Base-by-base conservation (phyloP, 2,888 invertebrate genomes). In the Zelleria hepariella region DNA sequence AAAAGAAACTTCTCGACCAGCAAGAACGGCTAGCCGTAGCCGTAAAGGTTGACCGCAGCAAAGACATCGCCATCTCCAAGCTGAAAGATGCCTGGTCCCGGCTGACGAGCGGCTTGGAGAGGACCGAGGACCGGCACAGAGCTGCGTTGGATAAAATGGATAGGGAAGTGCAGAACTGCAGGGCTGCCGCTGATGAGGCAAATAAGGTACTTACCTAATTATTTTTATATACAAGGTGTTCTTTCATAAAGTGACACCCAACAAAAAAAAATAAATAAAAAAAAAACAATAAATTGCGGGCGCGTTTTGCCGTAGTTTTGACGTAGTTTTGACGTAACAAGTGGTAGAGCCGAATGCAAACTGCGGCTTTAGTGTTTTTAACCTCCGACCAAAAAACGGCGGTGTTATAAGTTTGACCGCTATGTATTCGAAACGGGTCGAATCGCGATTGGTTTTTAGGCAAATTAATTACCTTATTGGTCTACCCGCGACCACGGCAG, bases 11-110 rank as follows among this genome's bases (percentile, higher is more conserved):
- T 57, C 79, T 95, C 25, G 95, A 95, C 66, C 92, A 94, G 66
- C 94, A 95, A 73, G 94, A 96, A 73, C 93, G 93, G 67, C 75
- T 96, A 26, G 94, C 95, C 0, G 94, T 95, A 0, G 95, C 95
- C 0, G 76, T 95, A 5, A 91, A 92, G 75, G 93, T 95, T 0
- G 95, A 96, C 75, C 91, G 92, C 59, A 90, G 93, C 0, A 96
- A 96, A 72, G 95, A 95, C 68, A 78, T 86, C 0, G 92, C 94
- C 0, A 91, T 96, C 59, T 70, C 82, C 3, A 92, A 92, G 67
- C 90, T 94, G 51, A 91, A 92, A 60, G 90, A 91, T 15, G 92
- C 93, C 0, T 93, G 93, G 90, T 82, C 91, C 18, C 90, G 90
- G 70, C 86, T 86, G 48, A 76, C 84, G 0, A 67, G 77, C 10